Evolutionary conservation across 1,140 invertebrate species (phyloP).

Genomic region (Temnothorax nylanderi): DNA sequence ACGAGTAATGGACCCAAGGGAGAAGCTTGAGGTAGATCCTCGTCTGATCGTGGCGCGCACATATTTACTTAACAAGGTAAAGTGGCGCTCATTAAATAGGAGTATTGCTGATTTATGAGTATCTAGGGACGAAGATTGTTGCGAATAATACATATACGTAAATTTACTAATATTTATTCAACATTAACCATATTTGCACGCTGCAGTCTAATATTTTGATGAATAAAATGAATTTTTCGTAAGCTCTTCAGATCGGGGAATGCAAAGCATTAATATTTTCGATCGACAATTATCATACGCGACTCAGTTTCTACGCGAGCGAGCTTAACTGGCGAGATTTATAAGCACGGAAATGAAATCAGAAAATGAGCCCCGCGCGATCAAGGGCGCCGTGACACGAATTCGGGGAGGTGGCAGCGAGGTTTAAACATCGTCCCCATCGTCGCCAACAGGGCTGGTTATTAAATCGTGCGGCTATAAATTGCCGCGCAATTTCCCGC

Average conservation of each 20-base stretch:
- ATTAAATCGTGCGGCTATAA: conserved; percentile 71
- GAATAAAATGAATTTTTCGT: not conserved
- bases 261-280: not conserved
- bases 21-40: conserved; percentile 7
- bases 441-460: conserved; percentile 55
- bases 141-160: not conserved
- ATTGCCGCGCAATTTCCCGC: conserved; percentile 65
- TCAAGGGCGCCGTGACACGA: conserved; percentile 32
- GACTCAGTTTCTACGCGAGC: not conserved
- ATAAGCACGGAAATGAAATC: conserved; percentile 70
- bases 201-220: not conserved
- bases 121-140: not conserved
- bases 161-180: conserved; percentile 15
- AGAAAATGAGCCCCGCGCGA: conserved; percentile 63
- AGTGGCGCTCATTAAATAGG: conserved; percentile 15
- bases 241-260: not conserved
- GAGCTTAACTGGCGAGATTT: conserved; percentile 49
- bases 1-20: conserved; percentile 21
- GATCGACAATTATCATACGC: conserved; percentile 18
- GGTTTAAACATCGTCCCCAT: conserved; percentile 57
- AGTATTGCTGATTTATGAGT: conserved; percentile 8
- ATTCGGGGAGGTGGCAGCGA: not conserved
- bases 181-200: not conserved
- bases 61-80: conserved; percentile 24
- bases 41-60: not conserved